Evolutionary conservation across 2,797 vertebrate genomes (phyloP).

Genomic region (Tenualosa ilisha): DNA sequence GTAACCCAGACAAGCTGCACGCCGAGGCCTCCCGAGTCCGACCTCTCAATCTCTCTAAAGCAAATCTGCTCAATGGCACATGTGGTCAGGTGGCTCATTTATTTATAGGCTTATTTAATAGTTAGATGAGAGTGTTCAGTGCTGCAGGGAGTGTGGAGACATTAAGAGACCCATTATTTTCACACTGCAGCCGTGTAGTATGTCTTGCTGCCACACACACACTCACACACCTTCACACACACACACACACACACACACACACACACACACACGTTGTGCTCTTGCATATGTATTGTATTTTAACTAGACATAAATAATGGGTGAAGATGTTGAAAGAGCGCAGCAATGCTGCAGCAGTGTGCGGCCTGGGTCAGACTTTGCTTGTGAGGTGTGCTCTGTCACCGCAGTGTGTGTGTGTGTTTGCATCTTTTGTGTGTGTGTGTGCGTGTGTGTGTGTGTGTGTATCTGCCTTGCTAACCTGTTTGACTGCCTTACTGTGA

Average conservation of each 20-base stretch:
- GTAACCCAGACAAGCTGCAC: neutral
- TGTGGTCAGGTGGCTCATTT: neutral
- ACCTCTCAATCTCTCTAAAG: neutral
- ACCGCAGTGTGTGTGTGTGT: neutral
- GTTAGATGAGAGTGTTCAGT: neutral
- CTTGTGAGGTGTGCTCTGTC: neutral
- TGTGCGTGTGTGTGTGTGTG: neutral
- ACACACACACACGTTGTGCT: neutral
- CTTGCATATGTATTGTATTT: neutral
- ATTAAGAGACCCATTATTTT: conserved; percentile 10
- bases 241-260: neutral
- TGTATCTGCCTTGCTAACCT: neutral
- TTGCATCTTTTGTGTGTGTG: neutral
- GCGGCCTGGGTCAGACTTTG: neutral
- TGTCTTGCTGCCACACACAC: neutral
- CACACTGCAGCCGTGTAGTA: neutral
- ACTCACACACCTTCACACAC: neutral
- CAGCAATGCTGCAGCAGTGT: neutral
- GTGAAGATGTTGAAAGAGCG: neutral
- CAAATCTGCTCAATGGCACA: neutral
- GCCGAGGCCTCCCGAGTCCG: neutral
- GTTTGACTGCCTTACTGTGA: neutral
- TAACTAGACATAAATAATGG: neutral
- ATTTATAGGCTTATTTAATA: neutral
- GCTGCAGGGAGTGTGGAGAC: neutral